Base-by-base conservation (phyloP, 2,888 invertebrate genomes). In the Dioctria rufipes region DNA sequence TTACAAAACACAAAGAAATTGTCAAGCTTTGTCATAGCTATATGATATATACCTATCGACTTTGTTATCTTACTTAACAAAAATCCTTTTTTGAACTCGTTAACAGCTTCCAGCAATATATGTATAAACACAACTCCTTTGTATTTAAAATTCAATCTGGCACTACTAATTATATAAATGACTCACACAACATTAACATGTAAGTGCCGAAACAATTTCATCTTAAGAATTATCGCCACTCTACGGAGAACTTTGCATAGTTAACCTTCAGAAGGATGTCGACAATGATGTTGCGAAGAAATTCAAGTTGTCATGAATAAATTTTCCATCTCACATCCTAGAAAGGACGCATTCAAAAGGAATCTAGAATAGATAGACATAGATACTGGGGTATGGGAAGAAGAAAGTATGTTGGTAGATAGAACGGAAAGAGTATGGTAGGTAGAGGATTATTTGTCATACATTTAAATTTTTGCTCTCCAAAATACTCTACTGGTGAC, bases 141-240 rank as follows among this genome's bases (percentile, higher is more conserved):
- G 39, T 39, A 69, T 69, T 69, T 39, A 69, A 51, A 49, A 69
- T 69, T 69, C 69, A 80, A 80, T 80, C 80, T 80, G 63, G 67
- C 49, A 11, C 60, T 46, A 80, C 67, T 80, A 80, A 80, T 80
- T 80, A 60, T 43, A 60, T 80, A 71, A 80, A 69, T 61, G 67
- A 42, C 71, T 80, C 71, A 66, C 80, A 69, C 80, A 69, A 80
- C 69, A 80, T 80, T 80, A 80, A 40, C 80, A 80, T 69, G 71
- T 82, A 54, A 73, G n/a, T 39, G 9, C 51, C 51, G 39, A 49
- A 51, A 69, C 69, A 67, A 46, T 49, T 39, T 54, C 51, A 25
- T 11, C 37, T 37, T 11, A n/a, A 5, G 39, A 69, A 69, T 69
- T 69, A 69, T 69, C 69, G 49, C 69, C 4, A 69, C 69, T 69